A percentile compares a stretch with the other conserved stretches of the same genome.
These are phyloP conservation scores for Urocynchramus pylzowi DNA, from an alignment of 2,113 vertebrate species.

Conservation along the genomic window DNA sequence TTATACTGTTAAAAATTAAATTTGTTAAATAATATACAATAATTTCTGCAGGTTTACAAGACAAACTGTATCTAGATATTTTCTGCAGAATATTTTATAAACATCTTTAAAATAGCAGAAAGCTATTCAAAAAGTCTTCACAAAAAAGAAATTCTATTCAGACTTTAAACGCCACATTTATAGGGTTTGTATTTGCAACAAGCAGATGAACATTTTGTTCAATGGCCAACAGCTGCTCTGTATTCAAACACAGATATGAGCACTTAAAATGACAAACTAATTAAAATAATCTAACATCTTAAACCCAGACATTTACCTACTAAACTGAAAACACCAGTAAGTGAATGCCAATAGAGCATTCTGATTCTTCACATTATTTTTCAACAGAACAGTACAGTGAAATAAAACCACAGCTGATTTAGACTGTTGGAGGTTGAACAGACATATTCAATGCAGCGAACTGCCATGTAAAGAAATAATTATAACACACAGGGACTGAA, in stretches of 20 bases:
- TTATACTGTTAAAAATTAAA: slow-evolving; percentile 83
- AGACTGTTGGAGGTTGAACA: neutral
- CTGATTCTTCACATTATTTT: neutral
- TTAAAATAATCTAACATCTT: neutral
- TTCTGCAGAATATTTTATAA: neutral
- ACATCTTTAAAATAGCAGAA: neutral
- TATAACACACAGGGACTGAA: neutral
- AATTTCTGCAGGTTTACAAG: neutral
- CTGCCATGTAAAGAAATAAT: neutral
- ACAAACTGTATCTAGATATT: neutral
- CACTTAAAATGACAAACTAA: neutral
- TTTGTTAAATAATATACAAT: neutral
- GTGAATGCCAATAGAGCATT: neutral
- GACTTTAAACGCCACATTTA: neutral
- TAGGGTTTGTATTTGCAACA: neutral
- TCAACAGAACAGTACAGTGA: neutral
- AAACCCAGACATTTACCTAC: neutral
- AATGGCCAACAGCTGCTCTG: neutral
- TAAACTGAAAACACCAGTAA: neutral
- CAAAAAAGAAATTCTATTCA: neutral
- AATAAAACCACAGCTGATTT: neutral
- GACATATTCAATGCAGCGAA: neutral
- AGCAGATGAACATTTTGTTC: neutral
- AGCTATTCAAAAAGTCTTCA: neutral
- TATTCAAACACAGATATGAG: neutral